These are phyloP conservation scores for Forbesichthys agassizii DNA, from an alignment of 2,113 vertebrate genomes.

Conservation along the genomic window DNA sequence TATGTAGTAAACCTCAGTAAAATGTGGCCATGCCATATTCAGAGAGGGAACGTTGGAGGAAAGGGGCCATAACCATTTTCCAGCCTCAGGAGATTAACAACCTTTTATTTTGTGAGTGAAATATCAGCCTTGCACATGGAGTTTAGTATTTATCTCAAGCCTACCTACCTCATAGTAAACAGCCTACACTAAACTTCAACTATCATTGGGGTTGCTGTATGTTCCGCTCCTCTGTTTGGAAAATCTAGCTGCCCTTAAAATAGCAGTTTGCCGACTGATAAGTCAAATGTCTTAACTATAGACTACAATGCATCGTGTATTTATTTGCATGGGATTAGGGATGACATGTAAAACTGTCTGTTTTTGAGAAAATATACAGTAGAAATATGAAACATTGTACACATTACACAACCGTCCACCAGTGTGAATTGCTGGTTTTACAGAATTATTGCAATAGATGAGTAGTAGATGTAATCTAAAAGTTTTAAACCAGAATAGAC, in stretches of 20 bases:
- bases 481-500: too few relatives aligned
- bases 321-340: background rate
- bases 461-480: too few relatives aligned
- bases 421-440: too few relatives aligned
- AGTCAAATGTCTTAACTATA: conserved; percentile 33
- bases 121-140: background rate
- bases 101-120: conserved; percentile 40
- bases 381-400: too few relatives aligned
- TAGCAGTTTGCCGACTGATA: conserved; percentile 48
- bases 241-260: conserved; percentile 28
- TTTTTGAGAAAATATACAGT: too few relatives aligned
- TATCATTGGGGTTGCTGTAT: conserved; percentile 32
- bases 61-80: conserved; percentile 29
- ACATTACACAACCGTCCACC: too few relatives aligned
- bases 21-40: conserved; percentile 27
- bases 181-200: conserved; percentile 34
- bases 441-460: too few relatives aligned
- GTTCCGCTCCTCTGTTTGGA: conserved; percentile 42
- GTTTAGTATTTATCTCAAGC: conserved; percentile 20
- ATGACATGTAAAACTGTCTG: too few relatives aligned
- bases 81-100: conserved; percentile 5
- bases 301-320: conserved; percentile 24
- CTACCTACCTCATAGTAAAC: conserved; percentile 8
- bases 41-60: background rate
- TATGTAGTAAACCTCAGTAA: conserved; percentile 18